Percentiles rank a stretch among this genome's conserved stretches.
These are phyloP conservation scores for Stenotaenia linearis DNA, from an alignment of 2,888 invertebrate genomes.

Conservation along the genomic window DNA sequence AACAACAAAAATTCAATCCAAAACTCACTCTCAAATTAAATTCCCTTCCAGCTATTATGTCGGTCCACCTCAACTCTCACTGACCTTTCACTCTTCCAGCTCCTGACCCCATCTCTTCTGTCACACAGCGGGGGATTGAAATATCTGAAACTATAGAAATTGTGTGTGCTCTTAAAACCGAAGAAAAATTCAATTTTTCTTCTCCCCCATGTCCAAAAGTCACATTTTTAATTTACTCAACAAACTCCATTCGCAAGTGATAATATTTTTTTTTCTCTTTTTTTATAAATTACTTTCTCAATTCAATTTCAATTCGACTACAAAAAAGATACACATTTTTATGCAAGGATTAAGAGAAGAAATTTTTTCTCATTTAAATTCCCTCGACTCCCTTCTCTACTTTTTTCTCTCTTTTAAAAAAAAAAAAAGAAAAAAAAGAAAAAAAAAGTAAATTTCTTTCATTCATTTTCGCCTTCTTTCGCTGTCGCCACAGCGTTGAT, in stretches of 20 bases:
- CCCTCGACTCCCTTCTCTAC: neutral
- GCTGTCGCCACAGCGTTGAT: neutral
- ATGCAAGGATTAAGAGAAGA: neutral
- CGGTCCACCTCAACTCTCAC: neutral
- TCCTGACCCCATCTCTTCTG: neutral
- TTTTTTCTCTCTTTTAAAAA: neutral
- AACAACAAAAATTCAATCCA: neutral
- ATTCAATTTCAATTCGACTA: neutral
- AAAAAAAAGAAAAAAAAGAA: neutral
- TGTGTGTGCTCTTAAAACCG: neutral
- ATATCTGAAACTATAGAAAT: neutral
- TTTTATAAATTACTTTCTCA: neutral
- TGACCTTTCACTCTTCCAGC: neutral
- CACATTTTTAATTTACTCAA: neutral
- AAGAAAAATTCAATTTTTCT: neutral
- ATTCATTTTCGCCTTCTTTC: neutral
- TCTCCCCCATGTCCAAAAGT: neutral
- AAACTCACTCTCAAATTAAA: constrained; percentile 11
- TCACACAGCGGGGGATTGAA: neutral
- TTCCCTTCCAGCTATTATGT: neutral
- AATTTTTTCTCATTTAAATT: constrained; percentile 10
- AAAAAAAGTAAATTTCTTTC: neutral
- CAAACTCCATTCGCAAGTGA: neutral
- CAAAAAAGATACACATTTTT: neutral
- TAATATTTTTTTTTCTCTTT: neutral